These are phyloP conservation scores for Myotis lucifugus DNA, from an alignment of 2,113 vertebrate species.

Conservation along the genomic window DNA sequence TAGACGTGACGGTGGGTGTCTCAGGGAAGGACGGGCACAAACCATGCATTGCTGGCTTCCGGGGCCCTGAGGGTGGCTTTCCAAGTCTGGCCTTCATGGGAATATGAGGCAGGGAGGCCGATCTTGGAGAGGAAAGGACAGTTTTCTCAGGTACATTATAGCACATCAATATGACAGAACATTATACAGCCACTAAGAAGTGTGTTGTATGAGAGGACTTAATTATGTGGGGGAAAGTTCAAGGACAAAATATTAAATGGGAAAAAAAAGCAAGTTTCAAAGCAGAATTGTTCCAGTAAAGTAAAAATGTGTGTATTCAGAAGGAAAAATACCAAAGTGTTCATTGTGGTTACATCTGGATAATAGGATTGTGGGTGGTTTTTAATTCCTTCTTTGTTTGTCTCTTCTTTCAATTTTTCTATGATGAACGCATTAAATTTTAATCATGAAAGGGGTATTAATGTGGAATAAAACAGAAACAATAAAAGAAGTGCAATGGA, in stretches of 20 bases:
- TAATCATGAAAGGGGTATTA: neutral
- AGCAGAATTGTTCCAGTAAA: neutral
- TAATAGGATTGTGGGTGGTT: neutral
- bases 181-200: neutral
- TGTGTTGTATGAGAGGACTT: neutral
- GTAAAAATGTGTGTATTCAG: neutral
- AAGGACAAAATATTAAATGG: neutral
- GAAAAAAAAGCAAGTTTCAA: neutral
- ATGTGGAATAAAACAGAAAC: neutral
- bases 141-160: neutral
- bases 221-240: neutral
- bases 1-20: neutral
- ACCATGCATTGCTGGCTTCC: neutral
- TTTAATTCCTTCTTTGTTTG: neutral
- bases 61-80: neutral
- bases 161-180: neutral
- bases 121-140: neutral
- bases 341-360: neutral
- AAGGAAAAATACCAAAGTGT: neutral
- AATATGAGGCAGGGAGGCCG: neutral
- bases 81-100: neutral
- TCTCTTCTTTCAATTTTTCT: neutral
- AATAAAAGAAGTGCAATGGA: neutral
- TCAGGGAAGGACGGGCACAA: neutral
- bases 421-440: neutral